These are phyloP conservation scores for Tarsius wallacei DNA, from an alignment of 2,797 vertebrate species.

Conservation along the genomic window DNA sequence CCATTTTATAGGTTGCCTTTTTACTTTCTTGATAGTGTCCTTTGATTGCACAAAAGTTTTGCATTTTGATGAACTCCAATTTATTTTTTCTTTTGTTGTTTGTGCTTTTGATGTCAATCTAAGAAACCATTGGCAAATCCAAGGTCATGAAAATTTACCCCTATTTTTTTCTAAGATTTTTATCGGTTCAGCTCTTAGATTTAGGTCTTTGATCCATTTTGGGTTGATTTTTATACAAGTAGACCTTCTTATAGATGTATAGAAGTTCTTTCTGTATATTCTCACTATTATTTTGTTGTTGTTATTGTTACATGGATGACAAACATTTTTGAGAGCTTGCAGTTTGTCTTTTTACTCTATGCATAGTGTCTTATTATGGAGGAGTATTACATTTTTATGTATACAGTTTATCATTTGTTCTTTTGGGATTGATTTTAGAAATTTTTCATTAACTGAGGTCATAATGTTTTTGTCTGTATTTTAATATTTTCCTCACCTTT, in stretches of 20 bases:
- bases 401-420: neutral
- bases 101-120: neutral
- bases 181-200: neutral
- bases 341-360: neutral
- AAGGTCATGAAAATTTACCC: neutral
- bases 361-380: neutral
- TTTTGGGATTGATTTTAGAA: constrained; percentile 11
- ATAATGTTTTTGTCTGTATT: neutral
- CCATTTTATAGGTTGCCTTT: neutral
- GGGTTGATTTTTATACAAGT: neutral
- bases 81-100: neutral
- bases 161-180: neutral
- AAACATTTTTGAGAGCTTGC: constrained; percentile 35
- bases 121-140: neutral
- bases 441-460: neutral
- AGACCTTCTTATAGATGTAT: neutral
- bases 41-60: neutral
- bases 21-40: neutral
- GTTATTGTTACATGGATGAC: neutral
- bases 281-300: neutral
- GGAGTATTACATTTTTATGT: neutral
- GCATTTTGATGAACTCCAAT: neutral
- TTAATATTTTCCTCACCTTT: neutral
- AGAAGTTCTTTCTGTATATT: constrained; percentile 6
- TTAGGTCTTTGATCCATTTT: neutral